Evolutionary conservation across 2,797 vertebrate species (phyloP).

Genomic region (Picus viridis): DNA sequence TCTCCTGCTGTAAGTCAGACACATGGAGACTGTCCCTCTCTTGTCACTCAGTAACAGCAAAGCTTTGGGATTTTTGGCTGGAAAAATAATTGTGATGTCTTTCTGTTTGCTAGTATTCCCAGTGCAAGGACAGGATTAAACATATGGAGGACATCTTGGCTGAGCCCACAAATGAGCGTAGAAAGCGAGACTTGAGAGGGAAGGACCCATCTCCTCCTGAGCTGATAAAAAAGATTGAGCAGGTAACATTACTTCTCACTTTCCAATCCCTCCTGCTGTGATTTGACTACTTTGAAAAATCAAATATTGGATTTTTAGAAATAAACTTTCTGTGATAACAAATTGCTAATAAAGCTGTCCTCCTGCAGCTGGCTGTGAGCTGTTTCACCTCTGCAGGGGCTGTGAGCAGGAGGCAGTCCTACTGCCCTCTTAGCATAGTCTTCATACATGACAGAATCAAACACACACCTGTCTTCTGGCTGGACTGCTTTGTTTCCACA

Average conservation of each 20-base stretch:
- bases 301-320: not conserved
- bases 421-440: not conserved
- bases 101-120: slow-evolving; percentile 82
- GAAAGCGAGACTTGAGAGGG: slow-evolving; percentile 81
- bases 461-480: not conserved
- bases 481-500: not conserved
- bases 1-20: not conserved
- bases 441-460: not conserved
- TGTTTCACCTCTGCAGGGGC: rapidly evolving
- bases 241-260: slow-evolving; percentile 72
- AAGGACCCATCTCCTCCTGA: slow-evolving; percentile 82
- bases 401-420: not conserved
- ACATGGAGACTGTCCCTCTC: not conserved
- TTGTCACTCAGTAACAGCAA: rapidly evolving
- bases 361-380: rapidly evolving
- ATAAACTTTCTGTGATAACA: not conserved
- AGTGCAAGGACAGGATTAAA: slow-evolving; percentile 83
- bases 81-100: not conserved
- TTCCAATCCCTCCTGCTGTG: rapidly evolving
- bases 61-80: not conserved
- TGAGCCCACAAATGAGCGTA: slow-evolving; percentile 67
- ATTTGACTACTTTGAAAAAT: not conserved
- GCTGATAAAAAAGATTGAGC: slow-evolving; percentile 85
- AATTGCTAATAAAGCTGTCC: not conserved
- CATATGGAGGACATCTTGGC: slow-evolving; percentile 77